These are phyloP conservation scores for Abrostola tripartita DNA, from an alignment of 2,888 invertebrate genomes.

Conservation along the genomic window DNA sequence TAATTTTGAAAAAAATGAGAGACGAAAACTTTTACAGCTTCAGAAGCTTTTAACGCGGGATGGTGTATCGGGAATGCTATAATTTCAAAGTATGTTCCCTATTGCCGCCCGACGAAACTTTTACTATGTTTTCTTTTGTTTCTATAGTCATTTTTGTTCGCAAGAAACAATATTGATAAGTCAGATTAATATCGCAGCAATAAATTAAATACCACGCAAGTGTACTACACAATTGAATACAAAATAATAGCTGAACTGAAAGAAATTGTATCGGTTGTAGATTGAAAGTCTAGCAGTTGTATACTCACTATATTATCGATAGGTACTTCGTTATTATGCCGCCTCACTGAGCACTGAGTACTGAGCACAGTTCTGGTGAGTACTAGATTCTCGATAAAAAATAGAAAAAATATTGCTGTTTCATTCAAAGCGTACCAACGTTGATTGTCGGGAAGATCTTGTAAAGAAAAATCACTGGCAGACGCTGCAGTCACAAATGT, in stretches of 20 bases:
- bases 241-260: slow-evolving; percentile 37
- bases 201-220: slow-evolving; percentile 23
- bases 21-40: slow-evolving; percentile 56
- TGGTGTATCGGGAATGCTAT: slow-evolving; percentile 54
- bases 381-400: slow-evolving; percentile 61
- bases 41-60: slow-evolving; percentile 55
- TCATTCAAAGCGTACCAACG: slow-evolving; percentile 59
- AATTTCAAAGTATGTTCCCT: slow-evolving; percentile 52
- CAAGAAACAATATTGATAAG: slow-evolving; percentile 26
- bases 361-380: slow-evolving; percentile 56
- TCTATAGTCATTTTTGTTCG: slow-evolving; percentile 20
- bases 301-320: slow-evolving; percentile 50
- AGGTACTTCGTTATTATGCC: slow-evolving; percentile 63
- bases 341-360: slow-evolving; percentile 62
- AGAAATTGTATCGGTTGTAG: slow-evolving; percentile 46
- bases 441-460: slow-evolving; percentile 59
- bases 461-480: slow-evolving; percentile 56
- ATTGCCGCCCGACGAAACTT: slow-evolving; percentile 28
- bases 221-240: slow-evolving; percentile 11
- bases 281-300: slow-evolving; percentile 43
- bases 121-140: slow-evolving; percentile 41
- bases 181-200: slow-evolving; percentile 17
- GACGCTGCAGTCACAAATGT: slow-evolving; percentile 37
- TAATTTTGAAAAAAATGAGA: slow-evolving; percentile 53
- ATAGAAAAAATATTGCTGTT: slow-evolving; percentile 56